Base-by-base conservation (phyloP, 2,113 vertebrate genomes). In the Carassius auratus region DNA sequence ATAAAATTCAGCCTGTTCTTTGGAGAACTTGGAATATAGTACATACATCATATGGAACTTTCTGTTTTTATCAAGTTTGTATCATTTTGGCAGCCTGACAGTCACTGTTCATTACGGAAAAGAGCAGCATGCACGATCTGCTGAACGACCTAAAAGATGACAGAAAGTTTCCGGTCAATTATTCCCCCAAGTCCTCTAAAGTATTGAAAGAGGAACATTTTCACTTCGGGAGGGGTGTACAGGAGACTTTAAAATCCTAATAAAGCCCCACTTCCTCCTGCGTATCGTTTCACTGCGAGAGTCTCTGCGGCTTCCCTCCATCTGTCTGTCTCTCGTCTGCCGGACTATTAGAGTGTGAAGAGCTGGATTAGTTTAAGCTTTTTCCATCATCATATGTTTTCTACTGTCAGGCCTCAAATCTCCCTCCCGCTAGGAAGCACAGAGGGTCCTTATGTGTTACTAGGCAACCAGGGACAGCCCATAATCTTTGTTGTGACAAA, bases 311-410 rank as follows among this genome's bases (percentile, higher is more conserved):
- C 48, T 77, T 77, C 38, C 42, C 79, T 81, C 79, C 79, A 81
- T 81, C 79, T 68, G 61, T 81, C 79, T 68, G 79, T 68, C 79
- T 81, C 81, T 74, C 38, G 33, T 62, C 84, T 80, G 64, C 52
- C 36, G 74, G 66, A 61, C 80, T 80, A 36, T 52, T 57, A 76
- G 61, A 74, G 85, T 77, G 85, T 76, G 69, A 84, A 80, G 79
- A 84, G 62, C 76, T 36, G 83, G 81, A 84, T 87, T 87, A 81
- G 38, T 50, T 52, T 69, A 87, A 86, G 86, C 81, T 82, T 80
- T 57, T 76, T 81, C 59, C 68, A 86, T 75, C 66, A 69, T 80
- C 59, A 73, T 78, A 80, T 85, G 78, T 80, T 76, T 87, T 74
- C 30, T 79, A 45, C 85, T 81, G 62, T 81, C 86, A 64, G 48